phyloP scores from a whole-genome alignment of 2,113 vertebrate genomes.

The Helogale parvula region DNA sequence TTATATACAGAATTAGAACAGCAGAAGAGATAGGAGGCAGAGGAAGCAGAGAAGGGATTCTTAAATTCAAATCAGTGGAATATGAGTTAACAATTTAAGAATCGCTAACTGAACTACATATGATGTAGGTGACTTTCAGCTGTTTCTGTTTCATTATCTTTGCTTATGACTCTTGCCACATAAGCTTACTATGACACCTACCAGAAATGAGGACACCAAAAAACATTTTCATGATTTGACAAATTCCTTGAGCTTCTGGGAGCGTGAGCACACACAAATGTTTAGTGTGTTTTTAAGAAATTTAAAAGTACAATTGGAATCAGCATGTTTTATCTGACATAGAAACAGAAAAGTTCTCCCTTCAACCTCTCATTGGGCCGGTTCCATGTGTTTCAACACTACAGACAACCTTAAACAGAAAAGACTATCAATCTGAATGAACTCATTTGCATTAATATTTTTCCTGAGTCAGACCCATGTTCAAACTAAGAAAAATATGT shows the following conservation, averaged over 20 bases:
- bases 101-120: background rate
- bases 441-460: background rate
- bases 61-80: background rate
- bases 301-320: background rate
- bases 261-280: background rate
- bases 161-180: background rate
- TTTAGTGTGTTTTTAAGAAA: background rate
- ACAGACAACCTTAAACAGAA: background rate
- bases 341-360: background rate
- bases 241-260: background rate
- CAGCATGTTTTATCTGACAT: background rate
- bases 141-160: background rate
- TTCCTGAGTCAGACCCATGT: background rate
- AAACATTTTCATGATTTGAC: background rate
- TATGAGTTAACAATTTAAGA: background rate
- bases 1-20: background rate
- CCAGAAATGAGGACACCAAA: background rate
- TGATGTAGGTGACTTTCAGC: background rate
- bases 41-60: background rate
- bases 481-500: background rate
- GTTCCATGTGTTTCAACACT: background rate
- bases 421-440: background rate
- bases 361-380: background rate
- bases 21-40: background rate
- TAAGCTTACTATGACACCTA: background rate